phyloP scores from a whole-genome alignment of 2,113 vertebrate genomes.

The Eidolon helvum region DNA sequence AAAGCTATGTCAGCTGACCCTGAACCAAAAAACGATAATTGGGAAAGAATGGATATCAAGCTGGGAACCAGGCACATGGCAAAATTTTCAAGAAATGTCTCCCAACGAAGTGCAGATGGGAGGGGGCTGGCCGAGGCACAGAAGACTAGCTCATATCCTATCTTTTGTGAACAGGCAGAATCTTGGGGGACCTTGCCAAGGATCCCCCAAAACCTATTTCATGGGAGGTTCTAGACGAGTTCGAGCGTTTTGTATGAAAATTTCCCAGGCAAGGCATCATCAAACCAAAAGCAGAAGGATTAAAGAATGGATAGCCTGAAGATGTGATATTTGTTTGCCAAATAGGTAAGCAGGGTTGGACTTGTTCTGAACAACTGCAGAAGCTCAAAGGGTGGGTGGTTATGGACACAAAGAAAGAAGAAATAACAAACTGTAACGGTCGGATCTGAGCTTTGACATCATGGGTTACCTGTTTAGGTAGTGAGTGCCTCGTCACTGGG shows the following conservation, averaged over 20 bases:
- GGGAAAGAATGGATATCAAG: not conserved
- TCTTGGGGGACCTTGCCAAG: not conserved
- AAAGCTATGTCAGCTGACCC: not conserved
- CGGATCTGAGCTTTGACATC: not conserved
- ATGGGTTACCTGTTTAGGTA: not conserved
- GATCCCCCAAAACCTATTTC: not conserved
- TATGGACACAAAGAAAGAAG: not conserved
- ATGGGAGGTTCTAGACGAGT: not conserved
- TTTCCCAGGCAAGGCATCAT: not conserved
- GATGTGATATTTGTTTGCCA: not conserved
- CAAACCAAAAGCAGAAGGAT: not conserved
- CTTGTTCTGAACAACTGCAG: not conserved
- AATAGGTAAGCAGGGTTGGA: not conserved
- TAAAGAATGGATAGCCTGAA: not conserved
- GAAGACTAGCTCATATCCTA: not conserved
- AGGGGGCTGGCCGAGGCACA: rapidly evolving
- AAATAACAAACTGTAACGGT: not conserved
- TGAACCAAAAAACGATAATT: not conserved
- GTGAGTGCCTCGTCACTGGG: not conserved
- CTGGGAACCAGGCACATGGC: not conserved
- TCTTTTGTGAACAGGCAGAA: not conserved
- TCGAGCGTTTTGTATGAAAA: not conserved
- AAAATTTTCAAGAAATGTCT: not conserved
- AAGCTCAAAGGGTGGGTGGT: not conserved
- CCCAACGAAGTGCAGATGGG: not conserved